Evolutionary conservation across 2,888 invertebrate genomes (phyloP).

Genomic region (Campoplex nolae): DNA sequence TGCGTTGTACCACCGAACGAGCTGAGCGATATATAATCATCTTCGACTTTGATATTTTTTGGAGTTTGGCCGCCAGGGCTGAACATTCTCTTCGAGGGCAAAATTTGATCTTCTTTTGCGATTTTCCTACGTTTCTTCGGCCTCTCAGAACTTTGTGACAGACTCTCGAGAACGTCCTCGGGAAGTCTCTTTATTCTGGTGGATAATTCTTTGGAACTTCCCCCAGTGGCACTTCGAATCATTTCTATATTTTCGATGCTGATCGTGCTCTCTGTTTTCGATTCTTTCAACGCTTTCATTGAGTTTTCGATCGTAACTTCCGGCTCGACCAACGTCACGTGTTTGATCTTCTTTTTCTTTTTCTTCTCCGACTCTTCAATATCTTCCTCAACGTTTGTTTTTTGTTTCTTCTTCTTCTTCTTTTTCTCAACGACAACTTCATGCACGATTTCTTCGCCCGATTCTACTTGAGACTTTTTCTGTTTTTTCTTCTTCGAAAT

Average conservation of each 20-base stretch:
- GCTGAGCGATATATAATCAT: constrained; percentile 71
- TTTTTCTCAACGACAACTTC: constrained; percentile 31
- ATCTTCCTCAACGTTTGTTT: constrained; percentile 25
- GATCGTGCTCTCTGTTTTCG: background rate
- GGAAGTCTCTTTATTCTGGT: constrained; percentile 75
- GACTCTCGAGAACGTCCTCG: constrained; percentile 74
- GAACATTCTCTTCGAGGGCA: constrained; percentile 71
- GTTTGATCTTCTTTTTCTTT: constrained; percentile 41
- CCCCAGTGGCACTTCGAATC: background rate
- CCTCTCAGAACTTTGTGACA: constrained; percentile 71
- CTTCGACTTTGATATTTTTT: constrained; percentile 53
- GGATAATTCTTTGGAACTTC: constrained; percentile 11
- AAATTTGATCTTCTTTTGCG: constrained; percentile 55
- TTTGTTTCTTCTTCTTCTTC: constrained; percentile 43
- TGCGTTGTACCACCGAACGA: constrained; percentile 77
- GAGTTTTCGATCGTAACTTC: background rate
- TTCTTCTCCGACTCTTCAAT: constrained; percentile 8
- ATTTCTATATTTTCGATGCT: background rate
- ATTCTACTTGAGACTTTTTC: constrained; percentile 37
- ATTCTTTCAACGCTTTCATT: background rate
- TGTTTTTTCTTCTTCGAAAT: constrained; percentile 48
- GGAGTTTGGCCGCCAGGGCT: constrained; percentile 37
- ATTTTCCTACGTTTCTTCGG: constrained; percentile 69
- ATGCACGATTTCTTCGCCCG: constrained; percentile 32
- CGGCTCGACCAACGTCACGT: constrained; percentile 5